phyloP scores from a whole-genome alignment of 1,140 invertebrate species.

The Neodiprion lecontei region DNA sequence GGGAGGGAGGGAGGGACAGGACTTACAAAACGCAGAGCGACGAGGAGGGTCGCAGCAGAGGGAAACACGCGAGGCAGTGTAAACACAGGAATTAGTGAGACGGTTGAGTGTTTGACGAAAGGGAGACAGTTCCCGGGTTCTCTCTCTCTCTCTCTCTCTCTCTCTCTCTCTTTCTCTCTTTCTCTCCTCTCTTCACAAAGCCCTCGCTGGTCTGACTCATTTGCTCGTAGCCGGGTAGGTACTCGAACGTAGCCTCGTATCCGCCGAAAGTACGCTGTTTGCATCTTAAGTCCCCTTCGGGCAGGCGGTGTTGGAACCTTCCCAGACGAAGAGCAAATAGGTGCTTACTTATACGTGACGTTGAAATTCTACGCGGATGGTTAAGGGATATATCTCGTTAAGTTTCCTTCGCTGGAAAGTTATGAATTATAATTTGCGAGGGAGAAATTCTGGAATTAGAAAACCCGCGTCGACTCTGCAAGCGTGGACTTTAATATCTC shows the following conservation, averaged over 20 bases:
- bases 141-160: constrained; percentile 9
- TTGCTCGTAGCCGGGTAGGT: background rate
- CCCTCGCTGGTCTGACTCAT: background rate
- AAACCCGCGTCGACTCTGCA: no score
- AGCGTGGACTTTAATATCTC: no score
- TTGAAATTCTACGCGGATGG: no score
- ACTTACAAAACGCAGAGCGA: background rate
- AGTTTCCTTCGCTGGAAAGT: no score
- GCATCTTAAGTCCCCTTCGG: background rate
- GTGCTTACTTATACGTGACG: no score
- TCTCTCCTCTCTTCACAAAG: background rate
- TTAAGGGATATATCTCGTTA: no score
- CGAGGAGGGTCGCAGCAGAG: background rate
- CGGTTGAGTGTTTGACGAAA: constrained; percentile 1
- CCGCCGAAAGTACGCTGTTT: constrained; percentile 6
- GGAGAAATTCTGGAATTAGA: no score
- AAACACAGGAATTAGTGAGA: constrained; percentile 8
- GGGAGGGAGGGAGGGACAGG: background rate
- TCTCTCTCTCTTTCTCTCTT: background rate
- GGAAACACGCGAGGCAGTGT: background rate
- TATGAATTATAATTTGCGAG: no score
- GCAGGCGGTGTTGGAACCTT: background rate
- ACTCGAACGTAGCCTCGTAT: background rate
- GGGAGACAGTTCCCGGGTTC: background rate
- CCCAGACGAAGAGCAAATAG: no score